Base-by-base conservation (phyloP, 2,113 vertebrate genomes). In the Hippopotamus amphibius region DNA sequence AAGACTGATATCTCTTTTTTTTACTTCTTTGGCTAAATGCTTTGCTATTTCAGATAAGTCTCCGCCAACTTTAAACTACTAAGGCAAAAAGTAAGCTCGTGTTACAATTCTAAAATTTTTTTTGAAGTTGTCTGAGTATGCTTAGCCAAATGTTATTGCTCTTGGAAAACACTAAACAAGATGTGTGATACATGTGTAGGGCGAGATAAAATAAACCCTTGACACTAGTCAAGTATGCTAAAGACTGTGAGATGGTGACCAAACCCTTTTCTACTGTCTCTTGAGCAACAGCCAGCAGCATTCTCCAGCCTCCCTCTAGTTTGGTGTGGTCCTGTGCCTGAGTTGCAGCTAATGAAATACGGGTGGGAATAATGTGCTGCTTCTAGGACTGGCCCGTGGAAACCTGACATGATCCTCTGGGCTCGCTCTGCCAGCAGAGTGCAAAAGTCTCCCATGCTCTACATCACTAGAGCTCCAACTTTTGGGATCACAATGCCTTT, bases 21-120 rank as follows among this genome's bases (percentile, higher is more conserved):
- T 55, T 30, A 79, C 46, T 69, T 68, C 88, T 90, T 76, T 84
- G 55, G 82, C 77, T 50, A 96, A 95, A 81, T 46, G 14, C 57
- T 87, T 41, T 94, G 77, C 26, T 87, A 65, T 53, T 83, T 87
- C 33, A 93, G 91, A 82, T 92, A 94, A 84, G n/a, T 71, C 48
- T 77, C 22, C 16, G 59, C 66, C 95, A 94, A 61, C 33, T 94
- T 88, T 90, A 88, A 80, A 81, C 26, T n/a, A 43, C 59, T 26
- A 14, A 79, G 59, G 93, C 41, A 82, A 84, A 95, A 83, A 69
- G 28, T 10, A 53, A 57, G 69, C 14, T 96, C 19, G 14, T 53
- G 46, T 81, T 91, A 93, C 55, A 74, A 57, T 85, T 88, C 33
- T 68, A 19, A 68, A 57, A 55, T 37, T 28, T 66, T 77, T 79